phyloP scores from a whole-genome alignment of 2,113 vertebrate genomes.

The Meleagris gallopavo region DNA sequence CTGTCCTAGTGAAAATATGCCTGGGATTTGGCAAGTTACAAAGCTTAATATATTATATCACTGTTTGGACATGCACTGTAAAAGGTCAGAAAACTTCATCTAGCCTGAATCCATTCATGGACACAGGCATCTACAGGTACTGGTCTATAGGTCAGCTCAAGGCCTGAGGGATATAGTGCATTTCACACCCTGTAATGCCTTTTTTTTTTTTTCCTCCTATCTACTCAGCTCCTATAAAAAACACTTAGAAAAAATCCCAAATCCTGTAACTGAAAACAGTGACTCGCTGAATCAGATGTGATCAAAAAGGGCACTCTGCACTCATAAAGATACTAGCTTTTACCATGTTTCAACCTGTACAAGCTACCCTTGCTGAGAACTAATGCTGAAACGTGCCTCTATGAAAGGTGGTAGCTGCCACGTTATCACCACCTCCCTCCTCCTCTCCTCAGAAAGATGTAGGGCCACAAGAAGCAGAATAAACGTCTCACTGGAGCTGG shows the following conservation, averaged over 20 bases:
- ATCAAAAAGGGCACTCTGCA: background rate
- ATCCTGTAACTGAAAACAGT: background rate
- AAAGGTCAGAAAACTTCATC: constrained; percentile 18
- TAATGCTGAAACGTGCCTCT: background rate
- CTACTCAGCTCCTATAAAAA: background rate
- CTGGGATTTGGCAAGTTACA: constrained; percentile 20
- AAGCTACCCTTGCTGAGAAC: background rate
- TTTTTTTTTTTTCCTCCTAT: background rate
- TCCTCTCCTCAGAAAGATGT: background rate
- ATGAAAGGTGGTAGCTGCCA: background rate
- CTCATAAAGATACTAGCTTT: background rate
- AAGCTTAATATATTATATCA: constrained; percentile 5
- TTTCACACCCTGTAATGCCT: background rate
- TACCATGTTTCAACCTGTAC: background rate
- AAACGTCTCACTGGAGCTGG: background rate
- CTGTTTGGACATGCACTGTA: constrained; percentile 6
- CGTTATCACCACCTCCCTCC: background rate
- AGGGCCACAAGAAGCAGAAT: background rate
- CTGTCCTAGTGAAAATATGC: constrained; percentile 34
- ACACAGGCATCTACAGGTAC: background rate
- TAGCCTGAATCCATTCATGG: background rate
- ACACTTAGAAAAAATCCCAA: background rate
- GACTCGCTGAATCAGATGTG: background rate
- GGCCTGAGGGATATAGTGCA: background rate
- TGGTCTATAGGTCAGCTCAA: background rate